Percentiles rank a stretch among this genome's conserved stretches.
Evolutionary conservation across 92 coral and sea anemone species (phyloP).

Genomic region (Diadumene lineata): DNA sequence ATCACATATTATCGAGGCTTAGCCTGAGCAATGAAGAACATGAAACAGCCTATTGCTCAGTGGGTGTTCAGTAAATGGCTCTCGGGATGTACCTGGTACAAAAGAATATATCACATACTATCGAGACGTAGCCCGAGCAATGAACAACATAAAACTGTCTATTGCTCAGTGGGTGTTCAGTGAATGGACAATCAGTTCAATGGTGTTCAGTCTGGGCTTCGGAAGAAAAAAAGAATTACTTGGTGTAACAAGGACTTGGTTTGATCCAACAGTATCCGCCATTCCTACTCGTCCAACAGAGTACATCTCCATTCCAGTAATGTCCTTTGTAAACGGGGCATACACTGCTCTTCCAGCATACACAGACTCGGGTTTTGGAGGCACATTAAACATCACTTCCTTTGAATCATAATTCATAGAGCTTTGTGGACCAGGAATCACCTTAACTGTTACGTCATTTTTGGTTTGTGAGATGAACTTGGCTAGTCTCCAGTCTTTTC

Average conservation of each 20-base stretch:
- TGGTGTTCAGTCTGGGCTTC: too few relatives aligned
- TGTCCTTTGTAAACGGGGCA: slow-evolving; percentile 35
- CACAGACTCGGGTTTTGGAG: slow-evolving; percentile 10
- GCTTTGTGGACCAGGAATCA: slow-evolving; percentile 18
- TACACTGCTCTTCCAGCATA: slow-evolving; percentile 18
- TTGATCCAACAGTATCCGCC: background rate
- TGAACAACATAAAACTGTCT: too few relatives aligned
- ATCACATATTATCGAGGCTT: too few relatives aligned
- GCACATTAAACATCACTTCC: slow-evolving; percentile 30
- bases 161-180: too few relatives aligned
- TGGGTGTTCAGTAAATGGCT: too few relatives aligned
- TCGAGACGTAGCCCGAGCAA: too few relatives aligned
- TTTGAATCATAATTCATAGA: slow-evolving; percentile 20
- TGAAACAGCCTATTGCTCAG: too few relatives aligned
- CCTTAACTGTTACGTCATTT: slow-evolving; percentile 23
- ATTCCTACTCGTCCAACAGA: slow-evolving; percentile 23
- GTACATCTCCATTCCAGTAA: slow-evolving; percentile 19
- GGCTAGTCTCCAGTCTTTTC: slow-evolving; percentile 42
- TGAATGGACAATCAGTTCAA: too few relatives aligned
- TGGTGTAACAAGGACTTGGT: slow-evolving; percentile 28
- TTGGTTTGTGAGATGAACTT: slow-evolving; percentile 16
- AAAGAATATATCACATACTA: too few relatives aligned
- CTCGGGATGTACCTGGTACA: too few relatives aligned
- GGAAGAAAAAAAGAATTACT: too few relatives aligned
- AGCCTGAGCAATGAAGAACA: too few relatives aligned